These are phyloP conservation scores for Lissocephala sabroskyi DNA, from an alignment of 2,888 invertebrate species.

Conservation along the genomic window DNA sequence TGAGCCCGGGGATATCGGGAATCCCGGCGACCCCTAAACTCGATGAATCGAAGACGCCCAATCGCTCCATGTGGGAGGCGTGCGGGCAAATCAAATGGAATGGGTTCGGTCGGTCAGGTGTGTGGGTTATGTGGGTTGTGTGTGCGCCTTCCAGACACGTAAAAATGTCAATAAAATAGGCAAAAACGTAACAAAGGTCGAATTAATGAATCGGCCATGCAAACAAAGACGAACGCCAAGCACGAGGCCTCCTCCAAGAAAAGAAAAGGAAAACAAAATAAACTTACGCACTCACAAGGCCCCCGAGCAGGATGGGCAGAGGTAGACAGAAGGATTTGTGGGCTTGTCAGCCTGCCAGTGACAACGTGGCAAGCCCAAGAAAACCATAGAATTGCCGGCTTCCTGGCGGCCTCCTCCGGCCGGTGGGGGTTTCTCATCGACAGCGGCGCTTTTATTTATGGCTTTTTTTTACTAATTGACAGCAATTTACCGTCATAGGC, in stretches of 20 bases:
- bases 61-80: too few relatives aligned
- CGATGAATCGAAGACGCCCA: too few relatives aligned
- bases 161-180: constrained; percentile 55
- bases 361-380: not conserved
- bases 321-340: too few relatives aligned
- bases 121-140: not conserved
- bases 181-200: constrained; percentile 16
- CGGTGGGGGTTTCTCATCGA: not conserved
- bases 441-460: constrained; percentile 49
- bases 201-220: not conserved
- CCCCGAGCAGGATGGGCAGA: too few relatives aligned
- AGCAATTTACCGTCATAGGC: constrained; percentile 52
- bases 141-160: constrained; percentile 40
- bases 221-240: not conserved
- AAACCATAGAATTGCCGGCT: not conserved
- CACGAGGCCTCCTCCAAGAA: not conserved
- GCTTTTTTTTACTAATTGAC: constrained; percentile 60
- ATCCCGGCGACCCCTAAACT: too few relatives aligned
- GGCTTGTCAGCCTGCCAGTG: constrained; percentile 7
- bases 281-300: constrained; percentile 22
- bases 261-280: constrained; percentile 2
- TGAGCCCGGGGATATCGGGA: too few relatives aligned
- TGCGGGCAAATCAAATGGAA: not conserved
- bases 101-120: not conserved
- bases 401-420: not conserved